phyloP scores from a whole-genome alignment of 2,888 invertebrate genomes.

The Doris montereyensis region DNA sequence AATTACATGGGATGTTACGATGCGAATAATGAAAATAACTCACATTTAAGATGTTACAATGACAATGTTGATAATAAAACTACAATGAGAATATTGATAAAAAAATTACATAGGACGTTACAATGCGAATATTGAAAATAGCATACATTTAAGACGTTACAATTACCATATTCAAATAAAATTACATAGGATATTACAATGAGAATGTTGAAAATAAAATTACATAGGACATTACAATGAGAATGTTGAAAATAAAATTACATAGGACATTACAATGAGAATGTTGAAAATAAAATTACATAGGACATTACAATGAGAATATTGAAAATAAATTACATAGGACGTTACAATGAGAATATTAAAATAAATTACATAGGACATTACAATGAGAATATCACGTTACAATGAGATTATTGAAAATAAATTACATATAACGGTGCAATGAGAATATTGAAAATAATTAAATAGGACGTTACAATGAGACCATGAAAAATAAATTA shows the following conservation, averaged over 20 bases:
- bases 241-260: not conserved
- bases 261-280: not conserved
- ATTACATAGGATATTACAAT: too few relatives aligned
- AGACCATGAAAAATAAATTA: not conserved
- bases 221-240: too few relatives aligned
- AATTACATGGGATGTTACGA: too few relatives aligned
- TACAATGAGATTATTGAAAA: too few relatives aligned
- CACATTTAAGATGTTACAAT: not conserved
- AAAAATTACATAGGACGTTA: not conserved
- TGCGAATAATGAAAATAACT: too few relatives aligned
- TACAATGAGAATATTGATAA: not conserved
- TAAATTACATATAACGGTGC: too few relatives aligned
- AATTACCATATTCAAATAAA: not conserved
- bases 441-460: too few relatives aligned
- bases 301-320: not conserved
- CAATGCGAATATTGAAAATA: not conserved
- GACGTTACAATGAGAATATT: too few relatives aligned
- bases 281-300: not conserved
- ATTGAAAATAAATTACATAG: too few relatives aligned
- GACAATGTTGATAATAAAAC: not conserved
- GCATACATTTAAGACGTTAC: not conserved
- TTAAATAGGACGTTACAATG: not conserved
- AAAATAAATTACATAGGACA: too few relatives aligned
- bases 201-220: too few relatives aligned
- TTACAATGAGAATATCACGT: too few relatives aligned